A percentile compares a stretch with the other conserved stretches of the same genome.
Evolutionary conservation across 2,113 vertebrate species (phyloP).

Genomic region (Lutjanus erythropterus): DNA sequence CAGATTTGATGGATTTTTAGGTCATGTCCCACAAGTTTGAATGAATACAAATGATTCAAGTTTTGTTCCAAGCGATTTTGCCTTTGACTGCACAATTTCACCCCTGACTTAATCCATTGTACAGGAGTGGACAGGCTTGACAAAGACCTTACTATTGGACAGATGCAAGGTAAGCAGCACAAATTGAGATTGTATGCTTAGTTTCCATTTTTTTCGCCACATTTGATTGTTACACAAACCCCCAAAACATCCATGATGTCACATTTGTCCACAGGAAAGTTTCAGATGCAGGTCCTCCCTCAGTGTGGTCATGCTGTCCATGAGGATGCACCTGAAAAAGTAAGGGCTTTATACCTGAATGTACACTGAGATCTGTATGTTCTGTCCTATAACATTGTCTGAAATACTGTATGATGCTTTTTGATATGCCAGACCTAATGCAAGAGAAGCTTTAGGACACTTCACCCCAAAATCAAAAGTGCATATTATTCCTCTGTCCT

Average conservation of each 20-base stretch:
- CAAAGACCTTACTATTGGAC: constrained; percentile 99
- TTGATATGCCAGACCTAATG: background rate
- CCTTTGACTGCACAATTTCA: constrained; percentile 28
- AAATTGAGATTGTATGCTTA: background rate
- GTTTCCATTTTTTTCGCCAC: background rate
- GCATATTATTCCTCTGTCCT: too few relatives aligned
- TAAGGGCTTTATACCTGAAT: constrained; percentile 65
- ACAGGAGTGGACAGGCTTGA: constrained; percentile 97
- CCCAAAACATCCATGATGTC: background rate
- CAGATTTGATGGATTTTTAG: background rate
- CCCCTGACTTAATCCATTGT: constrained; percentile 45
- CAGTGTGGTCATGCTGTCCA: constrained; percentile 99
- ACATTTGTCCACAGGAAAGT: constrained; percentile 90
- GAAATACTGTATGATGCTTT: background rate
- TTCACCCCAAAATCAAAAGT: too few relatives aligned
- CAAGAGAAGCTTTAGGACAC: too few relatives aligned
- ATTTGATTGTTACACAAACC: background rate
- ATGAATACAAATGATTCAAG: constrained; percentile 8
- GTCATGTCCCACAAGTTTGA: background rate
- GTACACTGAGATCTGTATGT: background rate
- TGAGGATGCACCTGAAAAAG: constrained; percentile 98
- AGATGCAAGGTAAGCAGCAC: constrained; percentile 94
- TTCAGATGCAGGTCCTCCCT: constrained; percentile 99
- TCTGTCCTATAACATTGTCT: background rate
- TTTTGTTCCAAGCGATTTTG: constrained; percentile 9